Percentiles rank a stretch among this genome's conserved stretches.
Evolutionary conservation across 2,113 vertebrate genomes (phyloP).

Genomic region (Cephalopholis sonnerati): DNA sequence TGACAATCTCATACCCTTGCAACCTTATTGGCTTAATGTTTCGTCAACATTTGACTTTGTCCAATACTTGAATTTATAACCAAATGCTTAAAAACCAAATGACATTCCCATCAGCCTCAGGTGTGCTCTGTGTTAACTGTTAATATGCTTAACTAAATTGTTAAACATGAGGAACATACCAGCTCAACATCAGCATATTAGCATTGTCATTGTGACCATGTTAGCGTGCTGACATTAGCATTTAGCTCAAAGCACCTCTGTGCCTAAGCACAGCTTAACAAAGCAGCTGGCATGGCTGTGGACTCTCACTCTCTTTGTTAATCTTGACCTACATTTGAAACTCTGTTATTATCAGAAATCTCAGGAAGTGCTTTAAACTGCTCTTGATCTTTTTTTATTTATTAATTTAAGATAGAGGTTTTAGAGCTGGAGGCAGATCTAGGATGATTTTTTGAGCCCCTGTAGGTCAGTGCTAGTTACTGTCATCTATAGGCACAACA

Average conservation of each 20-base stretch:
- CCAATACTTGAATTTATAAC: not conserved
- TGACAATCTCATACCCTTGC: too few relatives aligned
- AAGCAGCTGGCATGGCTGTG: not conserved
- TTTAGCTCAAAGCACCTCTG: too few relatives aligned
- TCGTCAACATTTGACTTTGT: not conserved
- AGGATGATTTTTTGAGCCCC: not conserved
- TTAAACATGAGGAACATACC: too few relatives aligned
- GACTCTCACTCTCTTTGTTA: not conserved
- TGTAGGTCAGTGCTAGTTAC: not conserved
- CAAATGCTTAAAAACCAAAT: not conserved
- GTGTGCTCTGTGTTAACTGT: not conserved
- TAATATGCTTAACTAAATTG: not conserved
- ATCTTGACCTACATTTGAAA: not conserved
- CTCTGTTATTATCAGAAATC: not conserved
- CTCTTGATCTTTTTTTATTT: not conserved
- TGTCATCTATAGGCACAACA: not conserved
- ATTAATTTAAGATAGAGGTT: not conserved
- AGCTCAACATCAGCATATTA: not conserved
- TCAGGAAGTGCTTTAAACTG: not conserved
- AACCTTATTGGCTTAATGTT: too few relatives aligned
- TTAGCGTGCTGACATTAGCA: too few relatives aligned
- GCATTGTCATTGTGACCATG: not conserved
- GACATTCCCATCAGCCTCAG: not conserved
- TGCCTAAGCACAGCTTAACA: not conserved
- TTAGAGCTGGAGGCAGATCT: not conserved